Evolutionary conservation across 2,888 invertebrate species (phyloP), one percentile per base, ranked within the genome.

Genomic region (Chrysina gloriosa): DNA sequence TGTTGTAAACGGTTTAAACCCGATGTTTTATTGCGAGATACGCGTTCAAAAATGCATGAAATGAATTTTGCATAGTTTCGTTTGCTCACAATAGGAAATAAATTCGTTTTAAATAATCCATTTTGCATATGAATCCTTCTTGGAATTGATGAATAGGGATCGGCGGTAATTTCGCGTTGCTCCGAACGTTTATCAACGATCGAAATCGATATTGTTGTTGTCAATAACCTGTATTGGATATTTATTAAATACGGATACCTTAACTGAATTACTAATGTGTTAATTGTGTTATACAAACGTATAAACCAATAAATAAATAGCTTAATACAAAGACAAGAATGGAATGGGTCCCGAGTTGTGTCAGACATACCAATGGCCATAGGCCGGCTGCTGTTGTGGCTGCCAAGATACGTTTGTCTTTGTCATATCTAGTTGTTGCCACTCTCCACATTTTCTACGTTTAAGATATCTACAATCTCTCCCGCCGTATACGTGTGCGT

Each of bases 371-470:
- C 36, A 56, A 56, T 36, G 36, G 34, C 56, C 9, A 7, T 36
- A 34, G 56, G 21, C 56, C 36, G 9, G 34, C 23, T 48, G 48
- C 21, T 11, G 48, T 23, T 25, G 25, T 25, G 50, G 11, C 56
- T 56, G 56, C 56, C 36, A 36, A 56, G 36, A 56, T 34, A 56
- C 34, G 36, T 52, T 29, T 52, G 56, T 56, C 56, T 56, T 56
- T 56, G 56, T 56, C 56, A 56, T 56, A 56, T 56, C 56, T 56
- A 56, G 56, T 56, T 36, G 56, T 56, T 56, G 56, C 36, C 56
- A 56, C 56, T 56, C 54, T 56, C 56, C 56, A 56, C 56, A 56
- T 56, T 36, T 56, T 56, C 56, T 56, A 16, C 56, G 21, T 56
- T 56, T 56, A 56, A 56, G 56, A 23, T 56, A 56, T 56, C 56